Conservation (phyloP, 1,140 invertebrate species). For the Ceratina australensis region DNA sequence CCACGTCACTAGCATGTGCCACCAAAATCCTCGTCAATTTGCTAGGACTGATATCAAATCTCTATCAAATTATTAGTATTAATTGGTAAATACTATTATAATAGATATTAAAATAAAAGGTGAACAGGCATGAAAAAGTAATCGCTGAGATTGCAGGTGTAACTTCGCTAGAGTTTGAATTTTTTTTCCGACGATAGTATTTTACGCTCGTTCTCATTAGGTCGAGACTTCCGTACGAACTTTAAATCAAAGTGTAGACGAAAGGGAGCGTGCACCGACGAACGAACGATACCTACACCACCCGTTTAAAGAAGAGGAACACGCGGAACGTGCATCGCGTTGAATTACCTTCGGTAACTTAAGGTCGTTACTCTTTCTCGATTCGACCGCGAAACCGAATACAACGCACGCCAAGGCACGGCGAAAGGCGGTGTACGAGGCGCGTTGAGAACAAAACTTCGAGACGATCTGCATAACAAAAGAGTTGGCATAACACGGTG, state of each 20-base stretch:
- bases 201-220: neutral
- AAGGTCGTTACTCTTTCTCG: conserved; percentile 40
- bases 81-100: no score
- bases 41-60: no score
- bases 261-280: neutral
- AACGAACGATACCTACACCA: no score
- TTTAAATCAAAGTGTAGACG: neutral
- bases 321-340: conserved; percentile 1
- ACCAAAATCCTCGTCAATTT: neutral
- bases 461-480: conserved; percentile 49
- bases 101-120: no score
- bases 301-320: conserved; percentile 2
- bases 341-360: conserved; percentile 7
- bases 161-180: no score
- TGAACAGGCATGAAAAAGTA: no score
- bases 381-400: conserved; percentile 30
- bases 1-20: neutral
- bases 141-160: no score
- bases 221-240: neutral
- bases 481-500: conserved; percentile 36
- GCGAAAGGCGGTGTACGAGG: conserved; percentile 25
- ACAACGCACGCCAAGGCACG: conserved; percentile 28
- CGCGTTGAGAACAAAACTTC: conserved; percentile 49
- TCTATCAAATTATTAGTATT: no score
- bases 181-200: neutral